A percentile compares a stretch with the other conserved stretches of the same genome.
Conservation (phyloP, 92 coral and sea anemone species). For the Montipora capitata region DNA sequence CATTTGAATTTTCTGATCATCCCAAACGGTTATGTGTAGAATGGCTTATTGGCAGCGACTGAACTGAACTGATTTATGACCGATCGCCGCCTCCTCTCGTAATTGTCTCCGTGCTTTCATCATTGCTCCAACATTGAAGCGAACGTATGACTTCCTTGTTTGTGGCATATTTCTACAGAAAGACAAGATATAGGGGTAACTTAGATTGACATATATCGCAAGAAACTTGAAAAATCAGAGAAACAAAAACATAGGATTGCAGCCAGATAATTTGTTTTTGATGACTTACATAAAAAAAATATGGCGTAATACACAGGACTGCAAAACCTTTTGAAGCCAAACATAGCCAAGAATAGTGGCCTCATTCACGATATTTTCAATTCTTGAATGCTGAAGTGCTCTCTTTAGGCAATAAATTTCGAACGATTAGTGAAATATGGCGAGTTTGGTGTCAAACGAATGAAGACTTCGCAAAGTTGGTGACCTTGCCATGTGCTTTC, state of each 20-base stretch:
- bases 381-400: too few relatives aligned
- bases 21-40: conserved; percentile 6
- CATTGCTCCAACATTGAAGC: conserved; percentile 69
- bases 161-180: conserved; percentile 67
- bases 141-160: conserved; percentile 55
- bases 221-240: conserved; percentile 23
- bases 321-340: conserved; percentile 78
- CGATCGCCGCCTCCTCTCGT: conserved; percentile 59
- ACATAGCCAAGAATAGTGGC: conserved; percentile 32
- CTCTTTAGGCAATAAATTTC: too few relatives aligned
- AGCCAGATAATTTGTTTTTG: conserved; percentile 22
- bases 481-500: too few relatives aligned
- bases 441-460: too few relatives aligned
- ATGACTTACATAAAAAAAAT: background rate
- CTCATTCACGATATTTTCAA: too few relatives aligned
- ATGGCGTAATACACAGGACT: conserved; percentile 21
- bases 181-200: conserved; percentile 32
- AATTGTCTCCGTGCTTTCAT: conserved; percentile 74
- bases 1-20: too few relatives aligned
- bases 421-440: too few relatives aligned
- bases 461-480: too few relatives aligned
- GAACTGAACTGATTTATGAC: conserved; percentile 53
- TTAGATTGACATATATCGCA: conserved; percentile 50
- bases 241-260: conserved; percentile 77
- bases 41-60: background rate